Conservation (phyloP, 2,113 vertebrate species). For the Gymnogyps californianus region DNA sequence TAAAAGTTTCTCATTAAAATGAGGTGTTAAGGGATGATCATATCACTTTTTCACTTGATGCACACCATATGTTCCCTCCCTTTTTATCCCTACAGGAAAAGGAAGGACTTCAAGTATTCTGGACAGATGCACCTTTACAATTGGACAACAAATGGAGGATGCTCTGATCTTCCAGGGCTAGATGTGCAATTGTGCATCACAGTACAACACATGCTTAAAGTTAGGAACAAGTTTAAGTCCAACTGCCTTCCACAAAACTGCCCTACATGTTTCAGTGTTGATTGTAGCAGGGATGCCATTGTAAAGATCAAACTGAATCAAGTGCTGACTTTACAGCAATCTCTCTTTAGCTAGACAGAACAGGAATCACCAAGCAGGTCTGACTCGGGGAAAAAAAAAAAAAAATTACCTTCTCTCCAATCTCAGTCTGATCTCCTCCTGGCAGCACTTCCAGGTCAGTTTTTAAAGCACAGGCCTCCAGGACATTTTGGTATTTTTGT, state of each 20-base stretch:
- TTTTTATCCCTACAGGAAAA: not conserved
- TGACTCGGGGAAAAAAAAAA: not conserved
- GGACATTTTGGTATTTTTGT: constrained; percentile 79
- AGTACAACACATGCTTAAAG: not conserved
- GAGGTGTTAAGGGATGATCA: not conserved
- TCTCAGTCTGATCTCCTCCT: constrained; percentile 92
- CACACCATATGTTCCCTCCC: not conserved
- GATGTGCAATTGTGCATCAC: not conserved
- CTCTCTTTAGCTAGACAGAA: not conserved
- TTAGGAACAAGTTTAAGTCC: not conserved
- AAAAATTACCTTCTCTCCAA: constrained; percentile 90
- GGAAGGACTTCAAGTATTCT: not conserved
- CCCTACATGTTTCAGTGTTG: not conserved
- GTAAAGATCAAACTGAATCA: not conserved
- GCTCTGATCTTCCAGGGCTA: not conserved
- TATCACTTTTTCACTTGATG: not conserved
- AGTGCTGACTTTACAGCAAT: not conserved
- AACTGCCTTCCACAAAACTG: not conserved
- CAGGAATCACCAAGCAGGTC: not conserved
- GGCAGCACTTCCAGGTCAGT: constrained; percentile 90
- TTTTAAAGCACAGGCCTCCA: constrained; percentile 90
- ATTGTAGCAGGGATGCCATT: not conserved
- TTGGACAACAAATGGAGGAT: not conserved
- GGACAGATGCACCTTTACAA: not conserved
- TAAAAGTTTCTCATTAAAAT: constrained; percentile 3